phyloP scores from a whole-genome alignment of 2,888 invertebrate genomes.

The Horisme vitalbata region DNA sequence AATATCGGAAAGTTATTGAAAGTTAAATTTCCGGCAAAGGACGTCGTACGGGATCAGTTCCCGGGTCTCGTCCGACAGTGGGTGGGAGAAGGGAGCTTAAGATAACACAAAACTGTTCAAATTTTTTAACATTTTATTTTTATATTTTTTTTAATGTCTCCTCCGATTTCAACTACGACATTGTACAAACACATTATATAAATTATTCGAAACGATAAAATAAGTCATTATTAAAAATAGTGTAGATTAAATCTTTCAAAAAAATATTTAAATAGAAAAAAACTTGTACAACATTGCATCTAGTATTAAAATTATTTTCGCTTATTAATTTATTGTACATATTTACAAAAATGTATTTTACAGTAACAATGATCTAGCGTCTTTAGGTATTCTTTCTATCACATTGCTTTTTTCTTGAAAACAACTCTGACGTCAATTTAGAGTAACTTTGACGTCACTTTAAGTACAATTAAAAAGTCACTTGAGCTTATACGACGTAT shows the following conservation, averaged over 20 bases:
- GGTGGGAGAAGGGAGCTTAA: constrained; percentile 54
- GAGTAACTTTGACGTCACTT: constrained; percentile 28
- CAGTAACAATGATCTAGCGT: constrained; percentile 82
- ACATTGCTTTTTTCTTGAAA: constrained; percentile 74
- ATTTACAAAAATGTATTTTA: constrained; percentile 79
- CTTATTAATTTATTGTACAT: constrained; percentile 79
- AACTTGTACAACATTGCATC: constrained; percentile 81
- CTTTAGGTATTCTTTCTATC: constrained; percentile 81
- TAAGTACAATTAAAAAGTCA: not conserved
- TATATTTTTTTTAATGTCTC: constrained; percentile 79
- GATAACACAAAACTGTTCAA: constrained; percentile 71
- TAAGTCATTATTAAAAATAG: constrained; percentile 80
- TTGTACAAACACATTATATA: constrained; percentile 80
- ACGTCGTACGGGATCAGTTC: constrained; percentile 59
- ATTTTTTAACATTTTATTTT: constrained; percentile 79
- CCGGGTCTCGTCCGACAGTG: constrained; percentile 63
- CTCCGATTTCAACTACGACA: constrained; percentile 73
- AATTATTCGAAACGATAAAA: constrained; percentile 82
- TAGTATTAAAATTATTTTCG: constrained; percentile 74
- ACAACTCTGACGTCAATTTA: too few species aligned
- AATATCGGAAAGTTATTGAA: constrained; percentile 36
- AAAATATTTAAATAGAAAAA: constrained; percentile 77
- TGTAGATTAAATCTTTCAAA: constrained; percentile 81
- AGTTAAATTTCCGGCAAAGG: constrained; percentile 58
- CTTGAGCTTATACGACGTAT: constrained; percentile 3